Conservation (phyloP, 1,140 invertebrate species). For the Pemphigus obesinymphae region DNA sequence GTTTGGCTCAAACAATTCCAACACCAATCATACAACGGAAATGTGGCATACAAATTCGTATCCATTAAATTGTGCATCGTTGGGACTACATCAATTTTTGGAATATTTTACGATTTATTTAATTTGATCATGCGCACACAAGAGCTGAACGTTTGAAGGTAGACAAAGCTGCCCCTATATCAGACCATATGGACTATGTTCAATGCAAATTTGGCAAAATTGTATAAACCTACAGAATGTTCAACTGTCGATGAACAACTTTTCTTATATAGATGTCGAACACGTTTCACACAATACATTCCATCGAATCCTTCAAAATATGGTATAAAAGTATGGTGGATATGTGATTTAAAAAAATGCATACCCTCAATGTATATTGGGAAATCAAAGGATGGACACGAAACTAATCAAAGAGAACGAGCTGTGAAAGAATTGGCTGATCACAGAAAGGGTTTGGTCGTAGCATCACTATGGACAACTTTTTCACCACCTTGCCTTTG, state of each 20-base stretch:
- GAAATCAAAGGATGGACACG: too few species aligned
- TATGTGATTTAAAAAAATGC: neutral
- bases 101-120: neutral
- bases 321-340: neutral
- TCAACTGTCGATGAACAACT: neutral
- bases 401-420: too few species aligned
- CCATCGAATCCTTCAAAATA: neutral
- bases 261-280: neutral
- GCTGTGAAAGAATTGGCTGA: neutral
- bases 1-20: neutral
- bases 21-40: neutral
- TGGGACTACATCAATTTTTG: neutral
- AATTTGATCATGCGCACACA: neutral
- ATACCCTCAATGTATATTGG: neutral
- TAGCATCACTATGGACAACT: constrained; percentile 52
- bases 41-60: neutral
- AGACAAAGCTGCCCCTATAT: neutral
- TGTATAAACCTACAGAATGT: neutral
- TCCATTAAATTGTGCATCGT: neutral
- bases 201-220: neutral
- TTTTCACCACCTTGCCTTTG: constrained; percentile 50
- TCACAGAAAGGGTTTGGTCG: constrained; percentile 23
- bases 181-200: neutral
- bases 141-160: neutral
- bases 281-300: neutral